A percentile compares a stretch with the other conserved stretches of the same genome.
Evolutionary conservation across 1,140 invertebrate genomes (phyloP).

Genomic region (Spodoptera frugiperda): DNA sequence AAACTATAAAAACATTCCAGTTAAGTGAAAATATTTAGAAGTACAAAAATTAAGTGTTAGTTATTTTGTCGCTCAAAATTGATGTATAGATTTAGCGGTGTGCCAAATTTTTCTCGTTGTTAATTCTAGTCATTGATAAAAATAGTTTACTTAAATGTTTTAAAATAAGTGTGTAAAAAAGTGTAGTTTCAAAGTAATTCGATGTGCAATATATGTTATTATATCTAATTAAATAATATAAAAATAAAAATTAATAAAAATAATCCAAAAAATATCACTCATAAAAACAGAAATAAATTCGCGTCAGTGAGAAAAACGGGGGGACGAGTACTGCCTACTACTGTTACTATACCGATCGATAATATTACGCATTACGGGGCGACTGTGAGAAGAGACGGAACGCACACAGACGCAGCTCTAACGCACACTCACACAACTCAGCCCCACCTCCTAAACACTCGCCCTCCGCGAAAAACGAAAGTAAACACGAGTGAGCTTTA

Average conservation of each 20-base stretch:
- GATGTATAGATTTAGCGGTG: conserved; percentile 26
- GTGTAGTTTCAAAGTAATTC: conserved; percentile 19
- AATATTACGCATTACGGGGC: conserved; percentile 82
- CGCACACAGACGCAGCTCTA: conserved; percentile 69
- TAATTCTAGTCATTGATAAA: conserved; percentile 29
- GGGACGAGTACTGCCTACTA: conserved; percentile 51
- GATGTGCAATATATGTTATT: conserved; percentile 35
- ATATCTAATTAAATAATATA: conserved; percentile 32
- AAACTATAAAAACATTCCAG: conserved; percentile 47
- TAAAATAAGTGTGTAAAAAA: conserved; percentile 38
- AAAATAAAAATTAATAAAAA: conserved; percentile 32
- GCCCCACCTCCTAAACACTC: conserved; percentile 58
- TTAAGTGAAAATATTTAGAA: background rate
- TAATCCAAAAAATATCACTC: conserved; percentile 46
- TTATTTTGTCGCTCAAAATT: conserved; percentile 32
- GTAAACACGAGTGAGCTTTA: conserved; percentile 79
- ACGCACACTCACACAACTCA: conserved; percentile 62
- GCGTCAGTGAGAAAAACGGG: conserved; percentile 60
- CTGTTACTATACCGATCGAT: conserved; percentile 82
- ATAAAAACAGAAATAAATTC: conserved; percentile 56
- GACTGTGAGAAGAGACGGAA: conserved; percentile 63
- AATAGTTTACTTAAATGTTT: conserved; percentile 33
- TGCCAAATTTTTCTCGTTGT: conserved; percentile 42
- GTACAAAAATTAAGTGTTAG: conserved; percentile 23
- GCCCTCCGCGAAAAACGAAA: conserved; percentile 66